Conservation (phyloP, 2,888 invertebrate genomes). For the Teleogryllus oceanicus region DNA sequence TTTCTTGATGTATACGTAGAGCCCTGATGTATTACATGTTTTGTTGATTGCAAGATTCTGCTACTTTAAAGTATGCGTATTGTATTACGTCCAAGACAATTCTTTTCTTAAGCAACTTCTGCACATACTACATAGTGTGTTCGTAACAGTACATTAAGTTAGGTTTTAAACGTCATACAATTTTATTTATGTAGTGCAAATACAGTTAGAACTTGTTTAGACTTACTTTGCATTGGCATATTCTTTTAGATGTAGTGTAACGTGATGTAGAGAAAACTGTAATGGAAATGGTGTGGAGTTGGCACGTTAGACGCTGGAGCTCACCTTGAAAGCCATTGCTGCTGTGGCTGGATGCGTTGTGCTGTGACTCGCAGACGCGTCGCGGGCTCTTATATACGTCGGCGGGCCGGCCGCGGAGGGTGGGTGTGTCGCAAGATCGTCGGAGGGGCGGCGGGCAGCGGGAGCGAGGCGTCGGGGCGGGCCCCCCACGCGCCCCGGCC, state of each 20-base stretch:
- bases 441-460: not conserved
- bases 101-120: too few relatives aligned
- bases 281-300: not conserved
- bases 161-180: too few relatives aligned
- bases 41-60: not conserved
- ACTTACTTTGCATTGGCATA: not conserved
- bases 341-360: not conserved
- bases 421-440: too few relatives aligned
- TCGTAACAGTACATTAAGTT: too few relatives aligned
- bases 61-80: not conserved
- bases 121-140: too few relatives aligned
- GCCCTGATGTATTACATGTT: too few relatives aligned
- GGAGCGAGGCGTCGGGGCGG: not conserved
- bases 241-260: not conserved
- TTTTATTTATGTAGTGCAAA: too few relatives aligned
- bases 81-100: too few relatives aligned
- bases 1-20: too few relatives aligned
- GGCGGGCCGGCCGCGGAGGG: not conserved
- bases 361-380: not conserved
- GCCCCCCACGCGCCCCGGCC: not conserved
- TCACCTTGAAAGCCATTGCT: not conserved
- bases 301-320: not conserved
- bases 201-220: not conserved
- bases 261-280: not conserved
- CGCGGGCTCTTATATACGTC: not conserved